A percentile compares a stretch with the other conserved stretches of the same genome.
phyloP scores from a whole-genome alignment of 2,888 invertebrate species.

The Morpho helenor region DNA sequence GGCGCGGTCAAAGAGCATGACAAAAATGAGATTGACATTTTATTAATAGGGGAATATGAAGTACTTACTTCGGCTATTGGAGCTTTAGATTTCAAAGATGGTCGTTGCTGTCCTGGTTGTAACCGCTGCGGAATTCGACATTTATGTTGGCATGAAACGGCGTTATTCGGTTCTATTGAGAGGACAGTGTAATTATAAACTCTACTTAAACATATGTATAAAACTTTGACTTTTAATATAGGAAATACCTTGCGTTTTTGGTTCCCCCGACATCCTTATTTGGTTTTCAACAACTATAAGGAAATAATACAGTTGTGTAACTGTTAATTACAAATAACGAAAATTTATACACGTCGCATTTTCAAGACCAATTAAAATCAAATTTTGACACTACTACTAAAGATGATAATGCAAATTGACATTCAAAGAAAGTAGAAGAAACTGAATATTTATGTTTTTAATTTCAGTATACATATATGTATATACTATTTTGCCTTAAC shows the following conservation, averaged over 20 bases:
- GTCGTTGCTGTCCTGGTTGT: slow-evolving; percentile 29
- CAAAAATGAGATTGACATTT: too few species aligned
- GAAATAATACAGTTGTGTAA: neutral
- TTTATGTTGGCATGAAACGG: slow-evolving; percentile 30
- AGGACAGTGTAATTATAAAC: neutral
- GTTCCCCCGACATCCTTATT: slow-evolving; percentile 23
- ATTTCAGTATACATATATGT: too few species aligned
- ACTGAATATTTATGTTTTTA: too few species aligned
- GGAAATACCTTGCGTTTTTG: slow-evolving; percentile 39
- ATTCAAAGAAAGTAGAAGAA: too few species aligned
- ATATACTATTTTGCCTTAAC: too few species aligned
- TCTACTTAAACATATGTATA: too few species aligned
- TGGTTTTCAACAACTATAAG: neutral
- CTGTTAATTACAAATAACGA: neutral
- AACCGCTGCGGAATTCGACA: slow-evolving; percentile 56
- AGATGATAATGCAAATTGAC: neutral
- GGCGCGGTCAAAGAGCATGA: too few species aligned
- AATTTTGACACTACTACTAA: slow-evolving; percentile 3
- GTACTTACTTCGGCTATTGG: slow-evolving; percentile 1
- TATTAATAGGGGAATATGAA: neutral
- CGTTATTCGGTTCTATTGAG: slow-evolving; percentile 33
- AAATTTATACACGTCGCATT: slow-evolving; percentile 3
- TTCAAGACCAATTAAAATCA: neutral
- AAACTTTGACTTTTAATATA: neutral
- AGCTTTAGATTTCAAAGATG: slow-evolving; percentile 8